Evolutionary conservation across 2,113 vertebrate genomes (phyloP).

Genomic region (Crotophaga sulcirostris): DNA sequence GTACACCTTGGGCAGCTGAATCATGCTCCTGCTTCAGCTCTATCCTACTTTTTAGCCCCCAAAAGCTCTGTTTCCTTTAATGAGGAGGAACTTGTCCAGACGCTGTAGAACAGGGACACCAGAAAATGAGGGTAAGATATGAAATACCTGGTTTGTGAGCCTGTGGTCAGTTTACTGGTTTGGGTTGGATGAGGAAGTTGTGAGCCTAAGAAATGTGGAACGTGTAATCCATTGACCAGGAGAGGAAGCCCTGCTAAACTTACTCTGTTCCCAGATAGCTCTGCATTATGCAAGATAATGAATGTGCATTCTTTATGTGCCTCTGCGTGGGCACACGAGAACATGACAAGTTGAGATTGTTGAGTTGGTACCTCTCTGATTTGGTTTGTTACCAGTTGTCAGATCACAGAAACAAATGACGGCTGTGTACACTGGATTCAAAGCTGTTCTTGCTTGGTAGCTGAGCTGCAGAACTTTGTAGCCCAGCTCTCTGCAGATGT

Average conservation of each 20-base stretch:
- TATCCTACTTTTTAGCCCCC: neutral
- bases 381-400: neutral
- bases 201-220: neutral
- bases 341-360: neutral
- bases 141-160: neutral
- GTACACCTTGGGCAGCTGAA: neutral
- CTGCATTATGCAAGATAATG: neutral
- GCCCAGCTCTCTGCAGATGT: neutral
- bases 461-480: neutral
- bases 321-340: neutral
- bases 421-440: fast-evolving
- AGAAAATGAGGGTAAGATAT: neutral
- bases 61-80: neutral
- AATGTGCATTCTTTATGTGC: neutral
- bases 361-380: neutral
- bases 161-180: neutral
- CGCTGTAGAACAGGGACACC: neutral
- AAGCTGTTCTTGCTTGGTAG: neutral
- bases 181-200: neutral
- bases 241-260: neutral
- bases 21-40: neutral
- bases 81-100: neutral
- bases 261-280: neutral
- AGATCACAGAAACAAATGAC: neutral
- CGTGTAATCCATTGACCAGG: neutral